Percentiles rank a stretch among this genome's conserved stretches.
Evolutionary conservation across 2,113 vertebrate species (phyloP).

Genomic region (Petrocephalus microphthalmus): DNA sequence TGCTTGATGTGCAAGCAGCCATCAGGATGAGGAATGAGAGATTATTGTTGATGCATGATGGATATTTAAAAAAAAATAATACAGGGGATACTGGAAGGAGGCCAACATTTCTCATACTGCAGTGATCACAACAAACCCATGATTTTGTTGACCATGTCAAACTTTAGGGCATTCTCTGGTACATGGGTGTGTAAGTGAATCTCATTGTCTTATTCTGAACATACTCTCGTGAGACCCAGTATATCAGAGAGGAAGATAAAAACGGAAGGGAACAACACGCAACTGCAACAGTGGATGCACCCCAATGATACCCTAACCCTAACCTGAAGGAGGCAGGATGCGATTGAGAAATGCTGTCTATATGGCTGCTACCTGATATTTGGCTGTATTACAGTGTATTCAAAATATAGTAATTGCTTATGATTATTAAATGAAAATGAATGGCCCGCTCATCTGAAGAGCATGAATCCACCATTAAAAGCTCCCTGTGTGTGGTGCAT

Average conservation of each 20-base stretch:
- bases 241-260: neutral
- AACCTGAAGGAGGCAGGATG: neutral
- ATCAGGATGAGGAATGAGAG: neutral
- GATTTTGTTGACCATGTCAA: neutral
- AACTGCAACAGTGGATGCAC: neutral
- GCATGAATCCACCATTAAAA: neutral
- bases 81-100: neutral
- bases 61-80: neutral
- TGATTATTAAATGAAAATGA: neutral
- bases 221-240: neutral
- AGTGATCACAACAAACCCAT: neutral
- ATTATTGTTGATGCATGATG: neutral
- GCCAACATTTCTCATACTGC: neutral
- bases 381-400: neutral
- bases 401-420: neutral
- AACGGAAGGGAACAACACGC: neutral
- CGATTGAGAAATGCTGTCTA: neutral
- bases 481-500: neutral
- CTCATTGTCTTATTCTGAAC: too few species aligned
- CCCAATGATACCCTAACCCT: too few species aligned
- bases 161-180: neutral
- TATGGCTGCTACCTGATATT: neutral
- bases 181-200: neutral
- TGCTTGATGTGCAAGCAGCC: neutral
- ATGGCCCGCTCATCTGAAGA: neutral